These are phyloP conservation scores for Alviniconcha marisindica DNA, from an alignment of 1,140 invertebrate species.

Conservation along the genomic window DNA sequence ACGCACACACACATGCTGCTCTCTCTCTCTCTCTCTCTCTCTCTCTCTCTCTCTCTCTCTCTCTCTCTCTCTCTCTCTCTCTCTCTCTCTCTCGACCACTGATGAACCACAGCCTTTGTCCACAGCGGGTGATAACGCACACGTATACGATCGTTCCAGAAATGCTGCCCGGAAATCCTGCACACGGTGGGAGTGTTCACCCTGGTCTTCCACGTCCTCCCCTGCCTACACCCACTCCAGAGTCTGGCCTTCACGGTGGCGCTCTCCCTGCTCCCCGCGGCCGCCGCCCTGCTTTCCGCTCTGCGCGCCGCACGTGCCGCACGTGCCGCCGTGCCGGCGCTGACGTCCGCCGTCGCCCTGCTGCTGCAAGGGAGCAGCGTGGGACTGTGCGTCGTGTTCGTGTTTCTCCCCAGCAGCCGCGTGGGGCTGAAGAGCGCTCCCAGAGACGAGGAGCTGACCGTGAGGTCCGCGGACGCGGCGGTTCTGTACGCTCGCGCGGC, in stretches of 20 bases:
- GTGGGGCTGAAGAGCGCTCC: neutral
- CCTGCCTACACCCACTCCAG: neutral
- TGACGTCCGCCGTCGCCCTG: neutral
- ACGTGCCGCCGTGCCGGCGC: neutral
- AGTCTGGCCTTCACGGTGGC: neutral
- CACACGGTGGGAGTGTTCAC: conserved; percentile 12
- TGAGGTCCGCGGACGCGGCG: neutral
- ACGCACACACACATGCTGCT: too few relatives aligned
- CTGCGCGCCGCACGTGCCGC: neutral
- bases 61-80: too few relatives aligned
- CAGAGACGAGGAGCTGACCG: conserved; percentile 3
- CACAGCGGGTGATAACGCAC: too few relatives aligned
- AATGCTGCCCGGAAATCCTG: neutral
- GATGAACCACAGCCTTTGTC: too few relatives aligned
- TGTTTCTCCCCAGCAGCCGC: neutral
- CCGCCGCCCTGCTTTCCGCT: neutral
- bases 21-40: too few relatives aligned
- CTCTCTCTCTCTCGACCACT: too few relatives aligned
- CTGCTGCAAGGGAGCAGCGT: conserved; percentile 7
- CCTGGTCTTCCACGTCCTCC: conserved; percentile 2
- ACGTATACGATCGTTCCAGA: conserved; percentile 16
- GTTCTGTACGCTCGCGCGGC: conserved; percentile 30
- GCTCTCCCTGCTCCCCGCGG: neutral
- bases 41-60: too few relatives aligned
- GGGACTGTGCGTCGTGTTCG: neutral